These are phyloP conservation scores for Beroe ovata DNA, from an alignment of 37 sponge, comb jelly and placozoan genomes.

Conservation along the genomic window DNA sequence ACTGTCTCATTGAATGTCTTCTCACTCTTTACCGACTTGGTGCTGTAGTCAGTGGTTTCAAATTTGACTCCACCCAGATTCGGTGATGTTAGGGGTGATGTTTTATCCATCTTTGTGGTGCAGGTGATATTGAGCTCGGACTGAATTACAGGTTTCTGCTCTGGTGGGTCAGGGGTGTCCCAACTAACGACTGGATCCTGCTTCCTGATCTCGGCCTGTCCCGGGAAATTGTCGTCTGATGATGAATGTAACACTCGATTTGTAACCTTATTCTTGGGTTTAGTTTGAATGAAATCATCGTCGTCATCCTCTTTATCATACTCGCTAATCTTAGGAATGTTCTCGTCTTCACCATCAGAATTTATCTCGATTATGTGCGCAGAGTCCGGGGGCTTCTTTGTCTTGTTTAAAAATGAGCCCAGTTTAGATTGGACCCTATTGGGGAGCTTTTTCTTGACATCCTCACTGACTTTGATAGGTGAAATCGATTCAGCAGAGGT, in stretches of 20 bases:
- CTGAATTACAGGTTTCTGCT: neutral
- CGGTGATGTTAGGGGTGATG: neutral
- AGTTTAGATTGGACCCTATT: neutral
- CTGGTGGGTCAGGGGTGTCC: no score
- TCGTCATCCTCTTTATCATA: neutral
- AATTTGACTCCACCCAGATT: neutral
- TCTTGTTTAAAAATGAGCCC: neutral
- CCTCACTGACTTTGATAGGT: neutral
- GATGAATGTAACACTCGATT: neutral
- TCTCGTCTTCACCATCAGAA: neutral
- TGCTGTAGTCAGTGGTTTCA: neutral
- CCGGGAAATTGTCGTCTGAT: neutral
- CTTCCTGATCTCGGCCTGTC: neutral
- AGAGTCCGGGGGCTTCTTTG: neutral
- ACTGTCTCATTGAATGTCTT: neutral
- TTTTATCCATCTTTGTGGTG: neutral
- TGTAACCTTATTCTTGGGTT: neutral
- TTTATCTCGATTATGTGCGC: neutral
- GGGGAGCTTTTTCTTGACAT: neutral
- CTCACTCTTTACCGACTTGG: conserved; percentile 5
- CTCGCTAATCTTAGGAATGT: no score
- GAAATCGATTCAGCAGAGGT: neutral
- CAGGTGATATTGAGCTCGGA: neutral
- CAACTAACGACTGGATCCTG: neutral
- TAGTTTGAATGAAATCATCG: neutral